phyloP scores from a whole-genome alignment of 2,113 vertebrate species.

The Labeo catla region DNA sequence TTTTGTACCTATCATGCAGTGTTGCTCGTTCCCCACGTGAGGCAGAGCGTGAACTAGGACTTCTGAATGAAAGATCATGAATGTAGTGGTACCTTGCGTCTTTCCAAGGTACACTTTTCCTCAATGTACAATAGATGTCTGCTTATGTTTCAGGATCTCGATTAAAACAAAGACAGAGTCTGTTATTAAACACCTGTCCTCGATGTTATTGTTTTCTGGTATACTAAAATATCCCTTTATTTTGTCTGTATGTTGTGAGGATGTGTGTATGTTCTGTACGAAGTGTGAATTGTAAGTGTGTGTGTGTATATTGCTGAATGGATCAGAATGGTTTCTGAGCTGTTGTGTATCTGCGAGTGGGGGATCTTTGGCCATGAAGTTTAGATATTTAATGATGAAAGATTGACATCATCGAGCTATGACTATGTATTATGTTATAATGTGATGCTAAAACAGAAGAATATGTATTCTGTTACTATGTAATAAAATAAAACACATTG shows the following conservation, averaged over 20 bases:
- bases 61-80: constrained; percentile 29
- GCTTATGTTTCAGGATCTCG: constrained; percentile 31
- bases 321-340: constrained; percentile 59
- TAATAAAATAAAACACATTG: constrained; percentile 70
- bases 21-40: constrained; percentile 47
- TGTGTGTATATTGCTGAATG: constrained; percentile 22
- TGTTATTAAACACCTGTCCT: constrained; percentile 21
- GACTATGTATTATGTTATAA: constrained; percentile 74
- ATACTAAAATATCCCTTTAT: constrained; percentile 35
- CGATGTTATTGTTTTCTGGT: constrained; percentile 31
- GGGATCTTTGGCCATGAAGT: constrained; percentile 60
- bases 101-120: constrained; percentile 36
- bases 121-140: constrained; percentile 36
- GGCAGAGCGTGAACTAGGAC: constrained; percentile 49
- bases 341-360: constrained; percentile 49
- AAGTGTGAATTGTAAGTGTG: constrained; percentile 43
- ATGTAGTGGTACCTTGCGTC: constrained; percentile 22
- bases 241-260: constrained; percentile 45
- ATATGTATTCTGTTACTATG: constrained; percentile 72
- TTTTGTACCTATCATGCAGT: constrained; percentile 12
- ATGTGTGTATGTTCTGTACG: constrained; percentile 15
- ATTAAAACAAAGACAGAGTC: constrained; percentile 28
- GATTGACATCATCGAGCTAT: constrained; percentile 68
- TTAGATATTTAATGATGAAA: constrained; percentile 73
- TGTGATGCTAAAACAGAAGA: constrained; percentile 76